Evolutionary conservation across 2,113 vertebrate genomes (phyloP).

Genomic region (Rhodinocichla rosea): DNA sequence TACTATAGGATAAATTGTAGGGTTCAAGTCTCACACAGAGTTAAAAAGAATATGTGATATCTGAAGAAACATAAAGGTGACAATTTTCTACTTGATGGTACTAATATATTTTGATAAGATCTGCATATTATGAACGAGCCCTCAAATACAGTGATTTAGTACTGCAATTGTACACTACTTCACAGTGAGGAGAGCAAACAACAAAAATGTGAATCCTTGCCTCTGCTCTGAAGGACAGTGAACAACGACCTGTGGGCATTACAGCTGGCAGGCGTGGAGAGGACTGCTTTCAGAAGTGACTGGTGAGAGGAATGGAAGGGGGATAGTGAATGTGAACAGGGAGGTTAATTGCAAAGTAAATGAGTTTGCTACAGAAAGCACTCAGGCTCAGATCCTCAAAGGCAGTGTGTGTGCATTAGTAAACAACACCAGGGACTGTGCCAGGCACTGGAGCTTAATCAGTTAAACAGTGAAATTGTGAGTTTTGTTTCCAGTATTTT

Average conservation of each 20-base stretch:
- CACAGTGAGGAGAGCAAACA: not conserved
- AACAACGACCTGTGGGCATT: not conserved
- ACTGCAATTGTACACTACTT: not conserved
- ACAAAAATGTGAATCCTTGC: not conserved
- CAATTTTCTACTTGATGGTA: slow-evolving; percentile 14
- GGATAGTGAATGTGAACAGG: not conserved
- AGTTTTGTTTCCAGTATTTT: not conserved
- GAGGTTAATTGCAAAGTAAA: slow-evolving; percentile 24
- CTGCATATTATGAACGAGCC: slow-evolving; percentile 28
- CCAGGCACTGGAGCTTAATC: not conserved
- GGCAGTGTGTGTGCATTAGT: not conserved
- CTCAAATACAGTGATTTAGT: slow-evolving; percentile 9
- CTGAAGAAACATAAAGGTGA: slow-evolving; percentile 7
- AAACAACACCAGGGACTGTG: not conserved
- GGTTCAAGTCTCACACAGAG: not conserved
- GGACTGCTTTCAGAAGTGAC: not conserved
- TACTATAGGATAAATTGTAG: not conserved
- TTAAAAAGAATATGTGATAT: not conserved
- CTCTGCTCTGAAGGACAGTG: not conserved
- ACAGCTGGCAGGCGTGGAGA: not conserved
- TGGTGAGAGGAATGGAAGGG: not conserved
- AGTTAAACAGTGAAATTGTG: not conserved
- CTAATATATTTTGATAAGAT: slow-evolving; percentile 51
- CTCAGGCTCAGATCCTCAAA: not conserved
- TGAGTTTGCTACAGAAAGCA: not conserved